Evolutionary conservation across 2,888 invertebrate species (phyloP).

Genomic region (Spilarctia lutea): DNA sequence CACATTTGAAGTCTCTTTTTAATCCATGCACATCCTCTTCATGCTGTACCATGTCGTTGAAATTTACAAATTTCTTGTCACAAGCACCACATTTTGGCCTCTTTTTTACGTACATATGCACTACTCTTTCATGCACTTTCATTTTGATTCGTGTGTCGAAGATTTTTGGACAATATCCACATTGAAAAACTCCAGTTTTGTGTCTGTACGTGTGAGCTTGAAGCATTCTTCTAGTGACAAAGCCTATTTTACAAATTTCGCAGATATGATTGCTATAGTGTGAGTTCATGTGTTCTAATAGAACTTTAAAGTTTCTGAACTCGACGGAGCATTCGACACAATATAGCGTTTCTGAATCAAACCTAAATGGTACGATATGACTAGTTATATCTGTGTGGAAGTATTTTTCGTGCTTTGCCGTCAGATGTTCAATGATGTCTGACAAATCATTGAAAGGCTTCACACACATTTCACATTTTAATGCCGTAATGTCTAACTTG

Average conservation of each 20-base stretch:
- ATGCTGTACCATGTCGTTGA: constrained; percentile 47
- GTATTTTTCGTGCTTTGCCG: constrained; percentile 49
- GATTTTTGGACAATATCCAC: constrained; percentile 73
- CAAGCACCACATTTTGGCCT: constrained; percentile 66
- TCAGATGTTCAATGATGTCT: constrained; percentile 57
- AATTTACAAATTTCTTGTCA: constrained; percentile 52
- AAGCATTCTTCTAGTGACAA: constrained; percentile 59
- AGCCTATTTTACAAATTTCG: constrained; percentile 62
- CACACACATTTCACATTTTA: constrained; percentile 65
- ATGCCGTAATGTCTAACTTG: constrained; percentile 68
- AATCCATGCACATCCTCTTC: constrained; percentile 43
- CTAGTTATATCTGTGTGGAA: constrained; percentile 55
- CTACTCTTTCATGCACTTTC: constrained; percentile 73
- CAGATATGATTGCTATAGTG: constrained; percentile 68
- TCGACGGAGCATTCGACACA: constrained; percentile 60
- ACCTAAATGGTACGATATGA: constrained; percentile 65
- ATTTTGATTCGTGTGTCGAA: constrained; percentile 76
- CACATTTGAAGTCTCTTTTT: constrained; percentile 49
- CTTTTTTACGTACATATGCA: constrained; percentile 63
- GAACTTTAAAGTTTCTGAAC: constrained; percentile 61
- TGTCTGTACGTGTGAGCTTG: constrained; percentile 65
- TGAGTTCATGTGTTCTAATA: constrained; percentile 65
- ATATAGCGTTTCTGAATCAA: constrained; percentile 52
- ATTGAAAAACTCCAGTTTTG: constrained; percentile 64
- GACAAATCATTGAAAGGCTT: constrained; percentile 44